A percentile compares a stretch with the other conserved stretches of the same genome.
Evolutionary conservation across 1,140 invertebrate species (phyloP).

Genomic region (Scaptomyza graminum): DNA sequence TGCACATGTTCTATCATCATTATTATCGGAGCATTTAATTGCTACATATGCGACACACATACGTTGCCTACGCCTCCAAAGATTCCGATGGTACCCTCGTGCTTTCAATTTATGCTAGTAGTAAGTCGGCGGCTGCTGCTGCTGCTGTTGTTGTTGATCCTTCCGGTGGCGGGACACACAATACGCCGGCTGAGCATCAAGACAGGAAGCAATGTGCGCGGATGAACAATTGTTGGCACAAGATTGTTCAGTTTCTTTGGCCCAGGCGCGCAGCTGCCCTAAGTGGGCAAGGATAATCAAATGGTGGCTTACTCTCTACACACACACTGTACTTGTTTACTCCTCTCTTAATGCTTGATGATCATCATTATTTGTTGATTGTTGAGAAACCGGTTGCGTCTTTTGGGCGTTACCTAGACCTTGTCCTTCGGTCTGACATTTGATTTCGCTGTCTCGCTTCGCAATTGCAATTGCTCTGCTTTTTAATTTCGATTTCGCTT

Average conservation of each 20-base stretch:
- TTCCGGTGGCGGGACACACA: slow-evolving; percentile 64
- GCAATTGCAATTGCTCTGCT: slow-evolving; percentile 17
- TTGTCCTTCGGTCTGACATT: slow-evolving; percentile 62
- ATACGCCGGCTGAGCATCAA: slow-evolving; percentile 37
- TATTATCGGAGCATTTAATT: slow-evolving; percentile 61
- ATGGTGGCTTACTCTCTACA: neutral
- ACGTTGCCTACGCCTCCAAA: slow-evolving; percentile 66
- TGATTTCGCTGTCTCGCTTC: slow-evolving; percentile 51
- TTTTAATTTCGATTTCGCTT: slow-evolving; percentile 75
- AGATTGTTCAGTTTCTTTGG: slow-evolving; percentile 37
- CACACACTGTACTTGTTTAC: slow-evolving; percentile 60
- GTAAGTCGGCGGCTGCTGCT: neutral
- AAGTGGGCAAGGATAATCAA: slow-evolving; percentile 74
- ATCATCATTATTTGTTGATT: slow-evolving; percentile 26
- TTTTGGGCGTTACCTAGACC: slow-evolving; percentile 54
- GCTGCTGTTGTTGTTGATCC: slow-evolving; percentile 50
- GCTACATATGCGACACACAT: slow-evolving; percentile 78
- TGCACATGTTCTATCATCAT: slow-evolving; percentile 68
- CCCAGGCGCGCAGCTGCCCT: slow-evolving; percentile 64
- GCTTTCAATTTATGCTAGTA: neutral
- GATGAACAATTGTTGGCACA: slow-evolving; percentile 62
- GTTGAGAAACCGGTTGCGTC: slow-evolving; percentile 64
- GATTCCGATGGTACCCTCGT: slow-evolving; percentile 45
- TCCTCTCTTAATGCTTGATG: slow-evolving; percentile 33
- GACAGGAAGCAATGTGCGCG: slow-evolving; percentile 81